Evolutionary conservation across 1,140 invertebrate species (phyloP), one percentile per base, ranked within the genome.

Genomic region (Maconellicoccus hirsutus): DNA sequence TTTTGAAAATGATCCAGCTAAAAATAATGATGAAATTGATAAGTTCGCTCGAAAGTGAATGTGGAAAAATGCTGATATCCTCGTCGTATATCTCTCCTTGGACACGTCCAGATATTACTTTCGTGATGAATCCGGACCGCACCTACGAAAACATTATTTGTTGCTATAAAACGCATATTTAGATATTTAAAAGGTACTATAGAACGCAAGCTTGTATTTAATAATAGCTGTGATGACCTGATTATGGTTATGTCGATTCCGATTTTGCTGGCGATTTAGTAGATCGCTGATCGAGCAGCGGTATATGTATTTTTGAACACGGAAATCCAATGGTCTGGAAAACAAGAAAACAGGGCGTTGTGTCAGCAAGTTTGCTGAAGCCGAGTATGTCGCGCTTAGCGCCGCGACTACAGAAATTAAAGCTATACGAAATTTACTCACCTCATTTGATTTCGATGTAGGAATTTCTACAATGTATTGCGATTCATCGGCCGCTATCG

Each of bases 181-280:
- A 4, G 69, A 8, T 70, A 70, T 19, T 8, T 70, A 8, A 26
- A 70, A 70, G 69, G 69, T 38, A 70, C 69, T 7, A 22, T 38
- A 19, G 69, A 39, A 8, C 29, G 38, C 25, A 27, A 38, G 19
- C 19, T 70, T 7, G 22, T 38, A n/a, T 70, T 38, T 70, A 7
- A 14, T 22, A 6, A 6, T 6, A 21, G 69, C 7, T 22, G 25
- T 29, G 16, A 39, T 69, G 38, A 10, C 4, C 69, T n/a, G n/a
- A n/a, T 71, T 16, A 8, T 16, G 59, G 12, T 25, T 71, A 21
- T 19, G 70, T 52, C 6, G 70, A 71, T 19, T 71, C 70, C 10
- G 70, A 71, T 52, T 71, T 14, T 25, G 70, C 70, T 19, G 70
- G 33, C 3, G 70, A 71, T 19, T 69, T 10, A 39, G 16, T 23